Conservation (phyloP, 2,888 invertebrate genomes). For the Willowsia nigromaculata region DNA sequence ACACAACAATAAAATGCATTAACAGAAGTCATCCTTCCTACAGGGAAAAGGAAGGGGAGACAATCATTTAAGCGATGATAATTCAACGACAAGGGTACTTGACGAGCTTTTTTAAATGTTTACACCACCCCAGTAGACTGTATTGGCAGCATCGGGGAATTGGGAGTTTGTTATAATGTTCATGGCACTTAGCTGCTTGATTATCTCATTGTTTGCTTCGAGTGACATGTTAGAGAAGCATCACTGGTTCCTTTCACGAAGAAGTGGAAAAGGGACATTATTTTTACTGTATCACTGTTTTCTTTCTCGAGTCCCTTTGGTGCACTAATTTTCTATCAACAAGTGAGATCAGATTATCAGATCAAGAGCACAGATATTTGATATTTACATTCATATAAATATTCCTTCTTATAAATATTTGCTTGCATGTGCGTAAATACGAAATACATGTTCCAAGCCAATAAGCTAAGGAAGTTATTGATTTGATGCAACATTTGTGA, state of each 20-base stretch:
- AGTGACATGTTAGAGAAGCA: conserved; percentile 72
- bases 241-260: conserved; percentile 61
- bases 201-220: conserved; percentile 70
- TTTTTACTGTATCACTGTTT: conserved; percentile 58
- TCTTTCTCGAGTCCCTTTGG: conserved; percentile 53
- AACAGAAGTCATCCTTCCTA: conserved; percentile 67
- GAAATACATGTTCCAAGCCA: neutral
- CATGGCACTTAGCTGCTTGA: conserved; percentile 72
- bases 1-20: conserved; percentile 42
- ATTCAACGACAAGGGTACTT: conserved; percentile 75
- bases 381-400: neutral
- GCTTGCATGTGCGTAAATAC: too few species aligned
- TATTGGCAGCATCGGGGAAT: conserved; percentile 61
- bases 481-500: neutral
- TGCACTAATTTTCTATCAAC: conserved; percentile 67
- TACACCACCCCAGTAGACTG: conserved; percentile 72
- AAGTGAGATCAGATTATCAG: conserved; percentile 65
- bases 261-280: conserved; percentile 44
- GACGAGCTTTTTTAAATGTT: conserved; percentile 77
- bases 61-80: conserved; percentile 66
- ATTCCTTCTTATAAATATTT: too few species aligned
- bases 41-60: conserved; percentile 59
- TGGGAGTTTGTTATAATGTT: conserved; percentile 68
- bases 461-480: neutral
- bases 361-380: neutral